Conservation (phyloP, 2,113 vertebrate species). For the Romanogobio albipinnatus region DNA sequence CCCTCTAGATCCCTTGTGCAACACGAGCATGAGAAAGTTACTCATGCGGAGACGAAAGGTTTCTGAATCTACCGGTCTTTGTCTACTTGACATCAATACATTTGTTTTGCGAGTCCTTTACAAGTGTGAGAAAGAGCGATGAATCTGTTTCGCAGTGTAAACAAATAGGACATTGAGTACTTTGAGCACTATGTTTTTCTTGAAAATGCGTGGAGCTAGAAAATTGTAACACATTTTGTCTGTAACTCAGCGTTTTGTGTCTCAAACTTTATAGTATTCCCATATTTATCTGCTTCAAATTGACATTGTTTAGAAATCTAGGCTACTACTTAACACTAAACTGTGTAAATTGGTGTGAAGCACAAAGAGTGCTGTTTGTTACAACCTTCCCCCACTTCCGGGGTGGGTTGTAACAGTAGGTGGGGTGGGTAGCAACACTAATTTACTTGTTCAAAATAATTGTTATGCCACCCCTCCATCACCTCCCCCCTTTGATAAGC, state of each 20-base stretch:
- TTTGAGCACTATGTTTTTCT: not conserved
- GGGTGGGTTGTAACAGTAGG: slow-evolving; percentile 10
- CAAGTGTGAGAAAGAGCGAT: slow-evolving; percentile 62
- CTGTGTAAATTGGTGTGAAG: not conserved
- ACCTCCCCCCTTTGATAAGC: not conserved
- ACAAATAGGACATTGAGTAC: slow-evolving; percentile 13
- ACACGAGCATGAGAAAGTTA: slow-evolving; percentile 96
- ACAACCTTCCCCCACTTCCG: too few species aligned
- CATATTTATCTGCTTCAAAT: not conserved
- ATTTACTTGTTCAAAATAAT: slow-evolving; percentile 17
- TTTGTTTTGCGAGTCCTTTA: slow-evolving; percentile 72
- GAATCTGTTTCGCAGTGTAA: slow-evolving; percentile 65
- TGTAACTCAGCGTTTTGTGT: not conserved
- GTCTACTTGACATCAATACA: slow-evolving; percentile 66
- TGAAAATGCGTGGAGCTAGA: not conserved
- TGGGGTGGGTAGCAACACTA: slow-evolving; percentile 12
- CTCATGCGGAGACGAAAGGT: slow-evolving; percentile 75
- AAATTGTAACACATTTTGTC: not conserved
- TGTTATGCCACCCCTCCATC: slow-evolving; percentile 19
- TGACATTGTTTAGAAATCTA: not conserved
- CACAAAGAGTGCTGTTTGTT: not conserved
- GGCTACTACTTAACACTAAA: not conserved
- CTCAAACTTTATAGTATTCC: not conserved
- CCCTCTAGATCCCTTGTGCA: slow-evolving; percentile 72
- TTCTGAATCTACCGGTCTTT: slow-evolving; percentile 63